These are phyloP conservation scores for Sinocyclocheilus anophthalmus DNA, from an alignment of 2,113 vertebrate genomes.

Conservation along the genomic window DNA sequence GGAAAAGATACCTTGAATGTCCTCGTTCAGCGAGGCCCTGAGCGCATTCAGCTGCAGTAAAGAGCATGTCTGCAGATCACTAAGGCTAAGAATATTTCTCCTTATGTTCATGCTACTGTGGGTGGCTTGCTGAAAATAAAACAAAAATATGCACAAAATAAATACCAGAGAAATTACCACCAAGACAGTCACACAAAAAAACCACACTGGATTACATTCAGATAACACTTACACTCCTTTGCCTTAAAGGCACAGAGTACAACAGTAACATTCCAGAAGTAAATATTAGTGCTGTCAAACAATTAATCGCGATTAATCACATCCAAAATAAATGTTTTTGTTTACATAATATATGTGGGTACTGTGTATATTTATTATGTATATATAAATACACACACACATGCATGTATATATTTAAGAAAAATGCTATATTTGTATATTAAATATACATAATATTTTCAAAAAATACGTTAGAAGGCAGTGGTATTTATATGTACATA, in stretches of 20 bases:
- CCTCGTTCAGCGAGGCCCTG: conserved; percentile 64
- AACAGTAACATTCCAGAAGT: background rate
- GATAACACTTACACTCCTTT: background rate
- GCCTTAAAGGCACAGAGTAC: conserved; percentile 2
- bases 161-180: conserved; percentile 3
- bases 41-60: conserved; percentile 63
- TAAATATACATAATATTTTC: too few relatives aligned
- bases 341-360: too few relatives aligned
- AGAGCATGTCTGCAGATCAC: conserved; percentile 67
- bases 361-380: too few relatives aligned
- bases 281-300: too few relatives aligned
- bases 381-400: too few relatives aligned
- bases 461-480: too few relatives aligned
- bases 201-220: background rate
- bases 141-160: conserved; percentile 24
- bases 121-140: conserved; percentile 53
- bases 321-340: too few relatives aligned
- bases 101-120: conserved; percentile 49
- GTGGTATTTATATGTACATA: too few relatives aligned
- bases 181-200: conserved; percentile 24
- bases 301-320: too few relatives aligned
- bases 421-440: too few relatives aligned
- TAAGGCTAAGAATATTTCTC: conserved; percentile 67
- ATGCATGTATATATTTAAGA: too few relatives aligned
- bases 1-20: conserved; percentile 67